phyloP scores from a whole-genome alignment of 1,140 invertebrate genomes.

The Bombus difficillimus region DNA sequence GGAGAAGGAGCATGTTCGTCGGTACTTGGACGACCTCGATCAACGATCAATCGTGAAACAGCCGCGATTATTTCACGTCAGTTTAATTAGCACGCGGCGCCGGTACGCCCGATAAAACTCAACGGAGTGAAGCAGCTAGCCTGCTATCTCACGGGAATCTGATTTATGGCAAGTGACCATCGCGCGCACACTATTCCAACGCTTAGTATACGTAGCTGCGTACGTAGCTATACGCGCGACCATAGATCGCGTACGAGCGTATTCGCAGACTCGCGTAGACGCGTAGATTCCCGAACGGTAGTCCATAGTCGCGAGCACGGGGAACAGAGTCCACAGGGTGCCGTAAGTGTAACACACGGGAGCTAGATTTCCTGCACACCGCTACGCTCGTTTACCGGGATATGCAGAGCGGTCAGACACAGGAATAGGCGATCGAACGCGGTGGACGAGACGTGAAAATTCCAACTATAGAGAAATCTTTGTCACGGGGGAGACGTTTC shows the following conservation, averaged over 20 bases:
- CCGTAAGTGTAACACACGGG: constrained; percentile 24
- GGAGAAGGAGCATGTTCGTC: constrained; percentile 43
- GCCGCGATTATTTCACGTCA: constrained; percentile 82
- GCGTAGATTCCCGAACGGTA: not conserved
- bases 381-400: not conserved
- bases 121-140: constrained; percentile 76
- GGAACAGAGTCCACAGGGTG: constrained; percentile 3
- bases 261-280: constrained; percentile 28
- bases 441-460: not conserved
- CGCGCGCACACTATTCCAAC: constrained; percentile 57
- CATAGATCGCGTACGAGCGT: not conserved
- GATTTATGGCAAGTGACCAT: constrained; percentile 81
- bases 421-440: not conserved
- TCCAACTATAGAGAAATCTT: not conserved
- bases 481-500: too few relatives aligned
- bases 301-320: constrained; percentile 1
- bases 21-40: constrained; percentile 76
- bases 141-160: constrained; percentile 81
- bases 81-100: constrained; percentile 82
- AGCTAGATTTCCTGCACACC: constrained; percentile 3
- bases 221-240: not conserved
- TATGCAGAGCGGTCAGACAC: not conserved
- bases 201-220: constrained; percentile 8
- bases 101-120: constrained; percentile 80
- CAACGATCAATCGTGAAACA: constrained; percentile 81